Evolutionary conservation across 2,888 invertebrate genomes (phyloP).

Genomic region (Drosophila anomelani): DNA sequence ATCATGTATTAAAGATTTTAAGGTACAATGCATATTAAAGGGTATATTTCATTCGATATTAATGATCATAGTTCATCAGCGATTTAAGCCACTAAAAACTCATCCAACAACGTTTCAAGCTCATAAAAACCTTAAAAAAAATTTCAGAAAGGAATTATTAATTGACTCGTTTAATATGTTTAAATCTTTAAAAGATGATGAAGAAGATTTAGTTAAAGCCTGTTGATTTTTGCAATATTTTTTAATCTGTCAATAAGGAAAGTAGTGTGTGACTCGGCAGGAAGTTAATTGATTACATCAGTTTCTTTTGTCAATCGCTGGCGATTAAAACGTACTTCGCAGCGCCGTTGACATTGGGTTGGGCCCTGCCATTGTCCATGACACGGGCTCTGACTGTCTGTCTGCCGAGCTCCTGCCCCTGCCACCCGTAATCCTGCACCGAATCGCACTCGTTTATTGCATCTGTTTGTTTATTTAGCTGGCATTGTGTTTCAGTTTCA

Average conservation of each 20-base stretch:
- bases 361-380: constrained; percentile 11
- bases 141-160: no score
- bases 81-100: background rate
- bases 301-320: constrained; percentile 22
- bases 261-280: constrained; percentile 3
- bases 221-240: background rate
- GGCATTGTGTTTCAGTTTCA: constrained; percentile 72
- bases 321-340: constrained; percentile 29
- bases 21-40: background rate
- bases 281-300: constrained; percentile 33
- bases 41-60: background rate
- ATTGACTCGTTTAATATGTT: background rate
- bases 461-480: constrained; percentile 65
- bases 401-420: constrained; percentile 21
- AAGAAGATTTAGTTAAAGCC: no score
- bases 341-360: constrained; percentile 32
- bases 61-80: no score
- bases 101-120: background rate
- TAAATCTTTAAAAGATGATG: no score
- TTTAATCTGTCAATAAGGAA: constrained; percentile 4
- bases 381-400: constrained; percentile 30
- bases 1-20: background rate
- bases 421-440: constrained; percentile 30
- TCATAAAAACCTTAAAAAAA: no score
- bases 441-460: constrained; percentile 45